Base-by-base conservation (phyloP, 2,797 vertebrate species). In the Hozukius guyotensis region DNA sequence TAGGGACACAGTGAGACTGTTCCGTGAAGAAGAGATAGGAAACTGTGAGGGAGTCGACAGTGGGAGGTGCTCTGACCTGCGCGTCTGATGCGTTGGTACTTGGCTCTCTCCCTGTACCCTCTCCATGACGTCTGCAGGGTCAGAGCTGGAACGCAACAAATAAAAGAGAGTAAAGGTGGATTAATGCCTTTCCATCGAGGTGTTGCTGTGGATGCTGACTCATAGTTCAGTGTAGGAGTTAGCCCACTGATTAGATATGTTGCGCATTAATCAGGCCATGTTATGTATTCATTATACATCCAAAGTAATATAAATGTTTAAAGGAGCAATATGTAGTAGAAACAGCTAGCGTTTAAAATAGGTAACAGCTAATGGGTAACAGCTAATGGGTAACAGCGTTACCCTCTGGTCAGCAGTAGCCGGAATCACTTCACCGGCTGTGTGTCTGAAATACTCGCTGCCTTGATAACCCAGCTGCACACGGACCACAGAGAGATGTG, bases 71-170 rank as follows among this genome's bases (percentile, higher is more conserved):
- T 72, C 88, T 29, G 88, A 99, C 99, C 97, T 95, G 98, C 96
- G 13, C 65, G 93, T 82, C 97, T 97, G 96, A 97, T 97, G 61
- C 95, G 95, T 49, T 96, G 95, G 95, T 97, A 99, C 86, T 97
- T 99, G 95, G 98, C 95, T 71, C 96, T 92, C 80, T 96, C 97
- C 79, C 97, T 96, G 95, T 97, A 99, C 63, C 98, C 98, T 90
- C 96, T 96, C 98, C 98, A 99, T 0, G 95, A 94, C 0, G 97
- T 97, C 94, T 99, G 98, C 91, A 99, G 94, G 78, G 95, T 96
- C 74, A 98, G 94, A 60, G 97, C 99, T 99, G 92, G 62, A 69
- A 63, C 8, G 79, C 71, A 89, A 85, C 20, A 88, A 31, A 72
- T n/a, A n/a, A 83, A 52, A 82, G 25, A 81, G 4, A 78, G 8